Base-by-base conservation (phyloP, 2,113 vertebrate genomes). In the Nesoenas mayeri region DNA sequence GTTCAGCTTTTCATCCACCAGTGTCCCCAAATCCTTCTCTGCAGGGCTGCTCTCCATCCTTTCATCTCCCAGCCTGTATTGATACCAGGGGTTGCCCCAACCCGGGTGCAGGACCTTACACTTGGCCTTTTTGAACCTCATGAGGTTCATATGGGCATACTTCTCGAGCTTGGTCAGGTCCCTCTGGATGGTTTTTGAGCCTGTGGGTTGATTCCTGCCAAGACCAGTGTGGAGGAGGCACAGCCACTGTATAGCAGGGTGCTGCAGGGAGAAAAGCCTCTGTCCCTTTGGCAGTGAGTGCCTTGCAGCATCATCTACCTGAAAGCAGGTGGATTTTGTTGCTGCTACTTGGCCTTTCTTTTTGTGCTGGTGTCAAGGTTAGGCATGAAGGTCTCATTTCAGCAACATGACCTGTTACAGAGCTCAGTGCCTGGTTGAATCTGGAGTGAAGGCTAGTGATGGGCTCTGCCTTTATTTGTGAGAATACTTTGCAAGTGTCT, bases 271-370 rank as follows among this genome's bases (percentile, higher is more conserved):
- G 64, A 18, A 22, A 9, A 72, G 31, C 16, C 26, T 26, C 5
- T 1, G 0, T 36, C 8, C 17, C 38, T 19, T 32, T 14, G 26
- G 69, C 51, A 3, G 22, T 22, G 79, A 56, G 11, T 10, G 0
- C 32, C 51, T 15, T 7, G 24, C 4, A 0, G 40, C 38, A 18
- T 8, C 13, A 2, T 2, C 21, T 2, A 3, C 34, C 32, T 1
- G 1, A 28, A 21, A 28, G 17, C 62, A 12, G 29, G 25, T 31
- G 78, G 2, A 7, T 69, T 73, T 70, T 28, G 9, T 6, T 70
- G 48, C 19, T 60, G 48, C 15, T 48, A 28, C 57, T 79, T 15
- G 25, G 26, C 28, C 3, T 82, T 85, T 24, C 7, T 15, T 67
- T 74, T n/a, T 38, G 48, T 64, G 42, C 4, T 6, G 0, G 28